A percentile compares a stretch with the other conserved stretches of the same genome.
Conservation (phyloP, 2,113 vertebrate species). For the Chinchilla lanigera region DNA sequence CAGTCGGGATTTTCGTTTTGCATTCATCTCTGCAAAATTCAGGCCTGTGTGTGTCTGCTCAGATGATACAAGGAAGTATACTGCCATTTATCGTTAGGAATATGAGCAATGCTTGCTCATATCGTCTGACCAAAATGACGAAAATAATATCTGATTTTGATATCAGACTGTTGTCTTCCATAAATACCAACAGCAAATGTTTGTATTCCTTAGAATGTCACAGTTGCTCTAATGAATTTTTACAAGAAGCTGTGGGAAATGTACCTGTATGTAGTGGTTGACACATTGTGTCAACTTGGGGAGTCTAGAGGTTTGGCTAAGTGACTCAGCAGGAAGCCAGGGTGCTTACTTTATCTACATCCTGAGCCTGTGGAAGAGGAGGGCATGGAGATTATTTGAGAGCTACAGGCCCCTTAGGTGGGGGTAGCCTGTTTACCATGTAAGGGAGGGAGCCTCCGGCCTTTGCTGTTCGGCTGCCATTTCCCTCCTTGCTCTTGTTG, state of each 20-base stretch:
- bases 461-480: too few species aligned
- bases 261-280: too few species aligned
- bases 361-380: too few species aligned
- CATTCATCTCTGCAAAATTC: neutral
- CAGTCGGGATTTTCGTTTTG: neutral
- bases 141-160: neutral
- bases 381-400: too few species aligned
- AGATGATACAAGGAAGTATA: neutral
- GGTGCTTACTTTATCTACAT: too few species aligned
- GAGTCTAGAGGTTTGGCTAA: too few species aligned
- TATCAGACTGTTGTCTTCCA: neutral
- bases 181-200: neutral
- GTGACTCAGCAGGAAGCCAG: too few species aligned
- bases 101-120: neutral
- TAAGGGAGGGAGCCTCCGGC: too few species aligned
- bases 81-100: neutral
- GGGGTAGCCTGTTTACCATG: too few species aligned
- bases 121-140: neutral
- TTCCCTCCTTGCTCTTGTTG: too few species aligned
- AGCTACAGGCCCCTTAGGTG: too few species aligned
- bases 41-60: neutral
- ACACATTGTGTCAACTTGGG: too few species aligned
- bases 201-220: neutral
- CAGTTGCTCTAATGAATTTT: neutral
- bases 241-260: neutral